Base-by-base conservation (phyloP, 35 echinoderm and acorn worm genomes). In the Patiria miniata region DNA sequence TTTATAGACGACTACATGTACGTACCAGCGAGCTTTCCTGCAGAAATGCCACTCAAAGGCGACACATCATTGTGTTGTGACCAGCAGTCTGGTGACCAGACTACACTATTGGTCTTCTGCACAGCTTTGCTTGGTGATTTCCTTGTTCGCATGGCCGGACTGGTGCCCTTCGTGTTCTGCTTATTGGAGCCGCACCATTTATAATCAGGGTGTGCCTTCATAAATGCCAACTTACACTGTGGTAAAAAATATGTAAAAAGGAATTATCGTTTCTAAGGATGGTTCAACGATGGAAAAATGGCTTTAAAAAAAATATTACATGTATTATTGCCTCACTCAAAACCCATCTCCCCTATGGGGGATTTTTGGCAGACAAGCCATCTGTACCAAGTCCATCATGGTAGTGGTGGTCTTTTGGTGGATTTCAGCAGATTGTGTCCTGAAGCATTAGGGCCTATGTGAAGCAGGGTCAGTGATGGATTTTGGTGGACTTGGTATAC, bases 221-320 rank as follows among this genome's bases (percentile, higher is more conserved):
- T 87, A 39, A 93, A 93, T 40, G 91, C 91, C 77, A 86, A 79
- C 30, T 93, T 93, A 23, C 91, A 93, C 91, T 93, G 80, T 7
- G 44, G 38, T 1, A 83, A 90, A 52, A 8, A 83, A n/a, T 29
- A 55, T 1, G 3, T 23, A 78, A 52, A 47, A 77, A 1, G 8
- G n/a, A n/a, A 33, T 6, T 26, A 83, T 7, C 21, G 51, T 9
- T 34, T 57, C 6, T 5, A 29, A 8, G 81, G 7, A 29, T 40
- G 28, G 4, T 30, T 54, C 15, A 83, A 18, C 5, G 10, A 51
- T 51, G 14, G 5, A 39, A 4, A n/a, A 57, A 10, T 57, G n/a
- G n/a, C n/a, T n/a, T n/a, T n/a, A n/a, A n/a, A n/a, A n/a, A n/a
- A n/a, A n/a, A n/a, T n/a, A n/a, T n/a, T n/a, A n/a, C n/a, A n/a